phyloP scores from a whole-genome alignment of 2,888 invertebrate genomes.

The Metalampra italica region DNA sequence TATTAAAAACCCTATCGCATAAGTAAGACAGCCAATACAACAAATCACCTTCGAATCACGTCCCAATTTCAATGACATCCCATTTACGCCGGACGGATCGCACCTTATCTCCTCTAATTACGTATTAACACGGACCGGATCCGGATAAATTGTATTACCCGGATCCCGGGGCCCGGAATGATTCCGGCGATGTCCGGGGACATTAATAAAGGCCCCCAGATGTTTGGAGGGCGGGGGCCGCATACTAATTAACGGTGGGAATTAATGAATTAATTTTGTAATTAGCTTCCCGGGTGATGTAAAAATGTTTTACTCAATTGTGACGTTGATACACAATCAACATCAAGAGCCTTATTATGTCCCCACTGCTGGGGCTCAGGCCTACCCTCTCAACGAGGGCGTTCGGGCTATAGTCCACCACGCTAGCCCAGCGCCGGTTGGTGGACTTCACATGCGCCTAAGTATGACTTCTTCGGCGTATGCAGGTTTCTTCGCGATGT shows the following conservation, averaged over 20 bases:
- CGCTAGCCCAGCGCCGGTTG: no score
- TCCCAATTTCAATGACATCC: constrained; percentile 10
- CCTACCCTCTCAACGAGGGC: no score
- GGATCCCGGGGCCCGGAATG: constrained; percentile 13
- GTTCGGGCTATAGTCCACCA: no score
- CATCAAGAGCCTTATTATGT: no score
- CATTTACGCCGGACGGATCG: constrained; percentile 23
- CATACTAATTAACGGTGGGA: constrained; percentile 62
- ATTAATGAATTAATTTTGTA: constrained; percentile 55
- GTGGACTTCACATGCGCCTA: no score
- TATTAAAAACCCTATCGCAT: no score
- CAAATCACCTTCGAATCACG: no score
- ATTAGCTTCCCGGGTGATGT: constrained; percentile 29
- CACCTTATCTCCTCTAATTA: constrained; percentile 25
- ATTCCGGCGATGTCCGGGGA: constrained; percentile 11
- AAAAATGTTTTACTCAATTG: neutral
- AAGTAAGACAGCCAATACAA: no score
- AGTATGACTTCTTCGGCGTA: no score
- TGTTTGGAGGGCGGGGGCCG: constrained; percentile 41
- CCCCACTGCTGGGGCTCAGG: no score
- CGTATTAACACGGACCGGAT: constrained; percentile 25
- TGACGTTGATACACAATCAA: no score
- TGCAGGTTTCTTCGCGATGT: no score
- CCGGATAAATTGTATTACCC: constrained; percentile 27
- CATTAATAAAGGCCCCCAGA: constrained; percentile 52